Evolutionary conservation across 2,797 vertebrate genomes (phyloP).

Genomic region (Chaetophractus vellerosus): DNA sequence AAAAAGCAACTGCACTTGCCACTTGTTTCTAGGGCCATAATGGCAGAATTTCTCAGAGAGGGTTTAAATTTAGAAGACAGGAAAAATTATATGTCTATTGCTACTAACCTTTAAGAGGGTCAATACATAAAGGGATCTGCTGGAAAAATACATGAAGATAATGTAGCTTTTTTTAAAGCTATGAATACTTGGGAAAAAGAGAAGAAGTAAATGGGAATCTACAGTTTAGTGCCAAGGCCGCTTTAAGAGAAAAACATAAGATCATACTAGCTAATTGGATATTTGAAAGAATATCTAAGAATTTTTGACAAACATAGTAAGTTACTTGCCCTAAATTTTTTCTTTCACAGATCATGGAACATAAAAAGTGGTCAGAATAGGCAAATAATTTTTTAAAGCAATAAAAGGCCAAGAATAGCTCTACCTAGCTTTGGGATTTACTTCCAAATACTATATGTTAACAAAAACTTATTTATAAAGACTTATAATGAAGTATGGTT

Average conservation of each 20-base stretch:
- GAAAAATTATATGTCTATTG: neutral
- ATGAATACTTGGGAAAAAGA: conserved; percentile 60
- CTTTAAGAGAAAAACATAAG: conserved; percentile 51
- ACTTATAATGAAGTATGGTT: conserved; percentile 65
- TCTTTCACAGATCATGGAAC: conserved; percentile 27
- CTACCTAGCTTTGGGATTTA: conserved; percentile 43
- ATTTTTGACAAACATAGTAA: conserved; percentile 54
- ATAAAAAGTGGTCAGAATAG: conserved; percentile 33
- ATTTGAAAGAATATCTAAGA: conserved; percentile 64
- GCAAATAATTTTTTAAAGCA: conserved; percentile 40
- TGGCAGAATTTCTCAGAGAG: conserved; percentile 27
- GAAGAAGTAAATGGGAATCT: neutral
- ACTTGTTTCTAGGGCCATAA: conserved; percentile 37
- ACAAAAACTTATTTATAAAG: conserved; percentile 63
- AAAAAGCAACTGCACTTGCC: conserved; percentile 38
- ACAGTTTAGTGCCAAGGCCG: neutral
- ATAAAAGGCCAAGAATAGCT: conserved; percentile 22
- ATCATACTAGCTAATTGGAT: neutral
- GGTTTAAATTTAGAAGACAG: conserved; percentile 52
- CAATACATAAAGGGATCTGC: conserved; percentile 31
- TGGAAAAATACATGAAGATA: conserved; percentile 42
- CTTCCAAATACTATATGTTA: neutral
- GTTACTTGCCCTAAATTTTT: neutral
- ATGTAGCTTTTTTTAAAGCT: conserved; percentile 49
- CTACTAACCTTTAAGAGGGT: neutral